Base-by-base conservation (phyloP, 2,888 invertebrate species). In the Lydus trimaculatus region DNA sequence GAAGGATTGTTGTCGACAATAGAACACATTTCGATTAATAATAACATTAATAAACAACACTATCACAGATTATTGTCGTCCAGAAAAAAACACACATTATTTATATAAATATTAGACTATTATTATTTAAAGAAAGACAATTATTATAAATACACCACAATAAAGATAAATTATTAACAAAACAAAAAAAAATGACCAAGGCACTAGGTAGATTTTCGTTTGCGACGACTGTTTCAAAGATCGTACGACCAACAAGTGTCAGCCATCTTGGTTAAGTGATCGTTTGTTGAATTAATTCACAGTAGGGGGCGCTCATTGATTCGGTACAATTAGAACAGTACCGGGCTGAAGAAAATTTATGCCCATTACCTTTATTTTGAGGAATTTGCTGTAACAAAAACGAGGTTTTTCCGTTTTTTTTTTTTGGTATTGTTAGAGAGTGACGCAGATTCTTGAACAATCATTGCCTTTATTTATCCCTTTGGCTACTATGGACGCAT, bases 181-280 rank as follows among this genome's bases (percentile, higher is more conserved):
- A 43, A 17, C 11, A 6, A 17, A 17, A n/a, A 43, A 43, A 17
- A n/a, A 43, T 17, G 69, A 69, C 70, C 79, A 82, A 80, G 79
- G 80, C 80, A 80, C 80, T 71, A 75, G 73, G 7, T 48, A 20
- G 33, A 6, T 20, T 20, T 78, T 80, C 78, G 76, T 63, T 76
- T 74, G 75, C 48, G 75, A 78, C 78, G 72, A 65, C 71, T 78
- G 76, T 76, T 75, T 79, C 77, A 81, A 71, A 77, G 76, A 77
- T 77, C 75, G 74, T 73, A 73, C 75, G 77, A 84, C 84, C 84
- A 84, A 84, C 84, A 84, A 84, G 84, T 84, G 84, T 83, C 83
- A 83, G 84, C 84, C 84, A 84, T 84, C 77, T 84, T 84, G 83
- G 73, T 74, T 73, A 73, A 74, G 71, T 69, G 63, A 64, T 65